A percentile compares a stretch with the other conserved stretches of the same genome.
These are phyloP conservation scores for Cheilinus undulatus DNA, from an alignment of 2,113 vertebrate genomes.

Conservation along the genomic window DNA sequence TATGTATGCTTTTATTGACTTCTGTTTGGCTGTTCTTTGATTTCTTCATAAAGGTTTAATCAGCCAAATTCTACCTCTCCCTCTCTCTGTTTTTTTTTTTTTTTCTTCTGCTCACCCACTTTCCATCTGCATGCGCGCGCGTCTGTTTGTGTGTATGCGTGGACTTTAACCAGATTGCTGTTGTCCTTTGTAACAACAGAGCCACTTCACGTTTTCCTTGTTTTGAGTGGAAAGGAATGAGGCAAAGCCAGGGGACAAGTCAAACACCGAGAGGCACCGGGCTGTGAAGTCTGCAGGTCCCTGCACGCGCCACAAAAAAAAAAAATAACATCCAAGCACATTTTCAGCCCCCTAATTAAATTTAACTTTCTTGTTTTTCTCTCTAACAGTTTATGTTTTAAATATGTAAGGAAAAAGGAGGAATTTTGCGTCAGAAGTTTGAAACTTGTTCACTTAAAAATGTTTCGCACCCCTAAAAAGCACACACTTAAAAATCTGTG, in stretches of 20 bases:
- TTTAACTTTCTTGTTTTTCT: neutral
- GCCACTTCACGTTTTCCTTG: constrained; percentile 71
- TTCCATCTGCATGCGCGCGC: constrained; percentile 18
- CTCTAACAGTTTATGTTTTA: neutral
- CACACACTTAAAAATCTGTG: neutral
- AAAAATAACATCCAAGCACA: neutral
- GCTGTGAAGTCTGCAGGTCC: constrained; percentile 28
- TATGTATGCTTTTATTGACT: constrained; percentile 50
- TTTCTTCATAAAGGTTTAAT: constrained; percentile 71
- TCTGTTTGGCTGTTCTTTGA: constrained; percentile 54
- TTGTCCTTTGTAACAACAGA: constrained; percentile 72
- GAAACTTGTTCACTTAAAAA: neutral
- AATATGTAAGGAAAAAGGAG: neutral
- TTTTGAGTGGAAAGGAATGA: constrained; percentile 57
- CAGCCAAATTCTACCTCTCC: constrained; percentile 18
- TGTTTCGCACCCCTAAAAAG: neutral
- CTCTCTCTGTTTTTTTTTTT: too few relatives aligned
- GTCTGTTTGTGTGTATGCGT: constrained; percentile 29
- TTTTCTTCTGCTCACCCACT: constrained; percentile 7
- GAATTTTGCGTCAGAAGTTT: neutral
- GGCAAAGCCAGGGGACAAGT: constrained; percentile 31
- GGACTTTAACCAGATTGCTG: constrained; percentile 66
- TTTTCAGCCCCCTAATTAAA: constrained; percentile 4
- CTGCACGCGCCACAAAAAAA: neutral
- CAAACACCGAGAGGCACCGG: constrained; percentile 30